These are phyloP conservation scores for Sebastiscus tertius DNA, from an alignment of 2,797 vertebrate genomes.

Conservation along the genomic window DNA sequence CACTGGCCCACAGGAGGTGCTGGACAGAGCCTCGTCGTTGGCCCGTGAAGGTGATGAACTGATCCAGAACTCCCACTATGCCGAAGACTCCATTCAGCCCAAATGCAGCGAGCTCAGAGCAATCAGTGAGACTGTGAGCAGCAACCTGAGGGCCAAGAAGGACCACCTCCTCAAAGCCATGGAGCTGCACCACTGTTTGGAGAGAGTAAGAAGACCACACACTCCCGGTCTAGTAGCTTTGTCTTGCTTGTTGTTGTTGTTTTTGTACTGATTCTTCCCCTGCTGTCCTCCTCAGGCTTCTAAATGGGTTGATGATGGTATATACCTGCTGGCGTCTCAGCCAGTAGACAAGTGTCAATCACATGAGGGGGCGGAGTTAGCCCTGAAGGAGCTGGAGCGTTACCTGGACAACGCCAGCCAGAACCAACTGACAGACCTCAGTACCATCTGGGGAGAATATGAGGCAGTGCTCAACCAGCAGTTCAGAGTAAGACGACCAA, in stretches of 20 bases:
- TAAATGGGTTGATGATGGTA: constrained; percentile 95
- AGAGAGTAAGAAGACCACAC: constrained; percentile 82
- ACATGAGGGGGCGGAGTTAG: constrained; percentile 95
- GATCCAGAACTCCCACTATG: constrained; percentile 92
- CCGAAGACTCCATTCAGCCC: constrained; percentile 93
- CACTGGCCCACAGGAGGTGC: constrained; percentile 80
- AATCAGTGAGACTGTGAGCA: constrained; percentile 80
- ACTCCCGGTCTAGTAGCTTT: background rate
- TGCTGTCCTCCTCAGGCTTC: constrained; percentile 83
- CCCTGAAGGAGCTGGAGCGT: constrained; percentile 93
- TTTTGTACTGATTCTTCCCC: background rate
- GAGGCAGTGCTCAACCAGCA: constrained; percentile 89
- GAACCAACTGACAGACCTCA: constrained; percentile 87
- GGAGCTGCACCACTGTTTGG: constrained; percentile 89
- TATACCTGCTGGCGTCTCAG: constrained; percentile 95
- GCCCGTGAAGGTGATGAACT: constrained; percentile 86
- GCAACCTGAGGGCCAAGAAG: constrained; percentile 78
- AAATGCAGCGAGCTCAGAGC: constrained; percentile 91
- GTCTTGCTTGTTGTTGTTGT: background rate
- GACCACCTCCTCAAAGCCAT: constrained; percentile 88
- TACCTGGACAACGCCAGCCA: constrained; percentile 89
- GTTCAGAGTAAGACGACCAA: constrained; percentile 83
- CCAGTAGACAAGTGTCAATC: constrained; percentile 98
- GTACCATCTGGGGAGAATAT: constrained; percentile 87
- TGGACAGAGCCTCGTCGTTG: constrained; percentile 84